Base-by-base conservation (phyloP, 1,140 invertebrate species). In the Sesamia nonagrioides region DNA sequence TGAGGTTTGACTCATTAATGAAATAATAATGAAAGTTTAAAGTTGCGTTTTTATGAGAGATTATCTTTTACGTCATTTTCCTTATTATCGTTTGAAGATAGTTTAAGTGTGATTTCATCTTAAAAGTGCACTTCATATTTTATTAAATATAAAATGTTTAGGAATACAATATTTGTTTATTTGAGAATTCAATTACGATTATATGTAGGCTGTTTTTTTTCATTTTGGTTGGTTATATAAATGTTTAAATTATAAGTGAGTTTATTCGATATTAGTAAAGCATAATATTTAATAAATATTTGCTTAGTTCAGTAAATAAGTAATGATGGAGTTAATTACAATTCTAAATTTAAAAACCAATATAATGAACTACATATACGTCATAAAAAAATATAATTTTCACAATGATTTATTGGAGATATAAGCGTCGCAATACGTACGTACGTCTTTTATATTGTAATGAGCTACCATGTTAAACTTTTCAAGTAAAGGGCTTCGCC, bases 21-120 rank as follows among this genome's bases (percentile, higher is more conserved):
- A 74, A 45, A 74, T 58, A 42, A 35, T 61, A 35, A 48, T 61
- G 21, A 27, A 61, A 63, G 18, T 75, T 60, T 42, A 27, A 5
- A 52, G 33, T 63, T 11, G 9, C 42, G 17, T 42, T 17, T n/a
- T 6, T 42, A 8, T 18, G 17, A 4, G 68, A 72, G 21, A 56
- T 56, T 56, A 48, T 48, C 17, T 40, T 58, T 58, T 13, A 13
- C n/a, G n/a, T 40, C 8, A 1, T 48, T 21, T 21, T 15, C 17
- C 18, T 17, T 9, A 68, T 68, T 50, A 48, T 27, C 13, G 18
- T 48, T 50, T n/a, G 11, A 68, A 17, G 42, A 11, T 18, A 33
- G 21, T 27, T 68, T 68, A 27, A 68, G 15, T 21, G 40, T 68
- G 11, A 11, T 35, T 45, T 45, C 21, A 21, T 1, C 4, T 40